Conservation (phyloP, 2,113 vertebrate genomes). For the Beaufortia kweichowensis region DNA sequence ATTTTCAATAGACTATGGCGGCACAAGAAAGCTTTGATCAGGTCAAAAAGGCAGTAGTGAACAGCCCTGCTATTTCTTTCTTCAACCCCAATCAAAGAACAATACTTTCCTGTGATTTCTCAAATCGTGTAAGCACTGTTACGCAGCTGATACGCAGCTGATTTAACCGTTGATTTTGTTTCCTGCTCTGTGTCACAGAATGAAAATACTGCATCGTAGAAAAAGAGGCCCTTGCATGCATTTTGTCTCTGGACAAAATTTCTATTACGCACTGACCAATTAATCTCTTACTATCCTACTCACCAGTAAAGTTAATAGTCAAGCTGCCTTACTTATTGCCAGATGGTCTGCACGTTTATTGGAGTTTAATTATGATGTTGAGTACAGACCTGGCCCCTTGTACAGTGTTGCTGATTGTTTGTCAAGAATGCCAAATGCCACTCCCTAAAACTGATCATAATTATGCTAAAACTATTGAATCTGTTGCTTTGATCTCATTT, state of each 20-base stretch:
- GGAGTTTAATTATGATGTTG: background rate
- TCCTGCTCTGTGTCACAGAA: background rate
- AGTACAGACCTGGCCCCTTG: slow-evolving; percentile 17
- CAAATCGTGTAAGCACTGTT: slow-evolving; percentile 43
- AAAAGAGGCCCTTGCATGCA: slow-evolving; percentile 31
- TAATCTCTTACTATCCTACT: slow-evolving; percentile 41
- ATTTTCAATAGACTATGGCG: slow-evolving; percentile 20
- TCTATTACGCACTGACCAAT: slow-evolving; percentile 19
- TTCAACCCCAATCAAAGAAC: slow-evolving; percentile 41
- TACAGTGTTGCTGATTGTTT: background rate
- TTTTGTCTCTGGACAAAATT: slow-evolving; percentile 47
- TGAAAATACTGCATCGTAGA: slow-evolving; percentile 34
- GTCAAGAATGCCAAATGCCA: background rate
- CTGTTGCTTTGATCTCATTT: too few species aligned
- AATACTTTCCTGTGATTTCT: slow-evolving; percentile 35
- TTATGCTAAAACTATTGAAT: background rate
- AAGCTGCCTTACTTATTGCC: background rate
- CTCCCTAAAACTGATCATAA: background rate
- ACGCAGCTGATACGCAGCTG: slow-evolving; percentile 18
- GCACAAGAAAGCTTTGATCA: slow-evolving; percentile 22
- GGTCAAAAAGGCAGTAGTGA: slow-evolving; percentile 29
- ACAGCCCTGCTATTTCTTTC: slow-evolving; percentile 26
- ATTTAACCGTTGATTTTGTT: slow-evolving; percentile 30
- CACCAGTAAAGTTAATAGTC: slow-evolving; percentile 34
- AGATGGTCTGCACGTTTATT: background rate